Conservation (phyloP, 2,797 vertebrate genomes). For the Pseudocheirus occidentalis region DNA sequence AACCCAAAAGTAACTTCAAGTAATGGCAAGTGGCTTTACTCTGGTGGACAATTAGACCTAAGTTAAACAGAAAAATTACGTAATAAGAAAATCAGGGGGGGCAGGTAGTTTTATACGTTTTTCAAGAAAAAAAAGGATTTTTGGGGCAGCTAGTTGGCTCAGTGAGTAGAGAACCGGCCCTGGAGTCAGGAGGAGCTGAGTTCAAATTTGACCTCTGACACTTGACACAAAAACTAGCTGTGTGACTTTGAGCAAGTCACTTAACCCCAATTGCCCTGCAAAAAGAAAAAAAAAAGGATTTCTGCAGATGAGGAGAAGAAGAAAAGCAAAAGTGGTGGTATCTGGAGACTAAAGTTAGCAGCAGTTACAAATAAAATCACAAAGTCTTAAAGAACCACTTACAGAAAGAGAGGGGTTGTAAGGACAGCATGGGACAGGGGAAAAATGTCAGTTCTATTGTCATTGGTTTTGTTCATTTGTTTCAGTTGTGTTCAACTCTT, state of each 20-base stretch:
- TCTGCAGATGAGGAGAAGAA: neutral
- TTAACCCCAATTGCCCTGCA: too few species aligned
- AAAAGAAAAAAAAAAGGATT: too few species aligned
- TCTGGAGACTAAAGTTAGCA: neutral
- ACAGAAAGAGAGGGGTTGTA: neutral
- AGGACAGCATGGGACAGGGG: neutral
- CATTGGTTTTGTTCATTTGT: neutral
- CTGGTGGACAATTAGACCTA: conserved; percentile 75
- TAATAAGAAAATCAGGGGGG: conserved; percentile 11
- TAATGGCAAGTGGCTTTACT: conserved; percentile 75
- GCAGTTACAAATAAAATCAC: neutral
- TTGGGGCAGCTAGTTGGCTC: too few species aligned
- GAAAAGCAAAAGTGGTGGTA: neutral
- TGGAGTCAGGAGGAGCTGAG: too few species aligned
- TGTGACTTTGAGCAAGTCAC: too few species aligned
- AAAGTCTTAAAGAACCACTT: neutral
- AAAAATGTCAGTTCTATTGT: neutral
- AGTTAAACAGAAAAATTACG: conserved; percentile 77
- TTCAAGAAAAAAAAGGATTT: too few species aligned
- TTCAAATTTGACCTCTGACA: too few species aligned
- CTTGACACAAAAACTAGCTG: too few species aligned
- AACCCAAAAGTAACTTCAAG: conserved; percentile 80
- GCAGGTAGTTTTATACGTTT: fast-evolving
- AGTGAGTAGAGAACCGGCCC: too few species aligned
- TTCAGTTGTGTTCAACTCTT: neutral